These are phyloP conservation scores for Varanus salvator DNA, from an alignment of 2,113 vertebrate species.

Conservation along the genomic window DNA sequence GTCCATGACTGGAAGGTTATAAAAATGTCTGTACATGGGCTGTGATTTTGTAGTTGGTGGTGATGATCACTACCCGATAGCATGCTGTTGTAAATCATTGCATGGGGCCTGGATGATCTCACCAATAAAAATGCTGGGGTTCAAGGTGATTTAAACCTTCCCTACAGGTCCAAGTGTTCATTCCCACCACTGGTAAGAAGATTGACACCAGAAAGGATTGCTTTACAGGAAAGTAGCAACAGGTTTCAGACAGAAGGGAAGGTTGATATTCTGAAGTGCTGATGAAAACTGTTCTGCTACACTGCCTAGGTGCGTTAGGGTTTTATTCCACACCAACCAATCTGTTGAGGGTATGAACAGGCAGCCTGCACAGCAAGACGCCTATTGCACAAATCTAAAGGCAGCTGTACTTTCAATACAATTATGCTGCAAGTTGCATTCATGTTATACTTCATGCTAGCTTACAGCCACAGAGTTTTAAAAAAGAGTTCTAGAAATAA, in stretches of 20 bases:
- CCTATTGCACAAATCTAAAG: not conserved
- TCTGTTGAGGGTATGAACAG: not conserved
- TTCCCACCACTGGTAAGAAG: too few species aligned
- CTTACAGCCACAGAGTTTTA: not conserved
- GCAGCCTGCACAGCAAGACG: not conserved
- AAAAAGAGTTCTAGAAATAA: not conserved
- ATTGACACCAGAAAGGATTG: not conserved
- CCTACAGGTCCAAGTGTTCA: too few species aligned
- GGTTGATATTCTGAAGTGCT: constrained; percentile 14
- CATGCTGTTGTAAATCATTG: too few species aligned
- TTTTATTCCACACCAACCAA: not conserved
- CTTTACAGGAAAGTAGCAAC: not conserved
- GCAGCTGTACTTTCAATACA: not conserved
- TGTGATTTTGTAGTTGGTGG: too few species aligned
- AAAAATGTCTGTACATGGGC: too few species aligned
- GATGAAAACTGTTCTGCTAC: accelerated
- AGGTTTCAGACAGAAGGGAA: constrained; percentile 17
- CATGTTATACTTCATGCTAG: not conserved
- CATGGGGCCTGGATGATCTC: too few species aligned
- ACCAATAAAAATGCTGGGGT: too few species aligned
- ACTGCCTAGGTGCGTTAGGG: not conserved
- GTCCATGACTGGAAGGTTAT: too few species aligned
- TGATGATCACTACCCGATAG: too few species aligned
- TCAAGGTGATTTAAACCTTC: too few species aligned
- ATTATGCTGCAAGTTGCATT: not conserved